phyloP scores from a whole-genome alignment of 2,797 vertebrate species.

The Galago senegalensis region DNA sequence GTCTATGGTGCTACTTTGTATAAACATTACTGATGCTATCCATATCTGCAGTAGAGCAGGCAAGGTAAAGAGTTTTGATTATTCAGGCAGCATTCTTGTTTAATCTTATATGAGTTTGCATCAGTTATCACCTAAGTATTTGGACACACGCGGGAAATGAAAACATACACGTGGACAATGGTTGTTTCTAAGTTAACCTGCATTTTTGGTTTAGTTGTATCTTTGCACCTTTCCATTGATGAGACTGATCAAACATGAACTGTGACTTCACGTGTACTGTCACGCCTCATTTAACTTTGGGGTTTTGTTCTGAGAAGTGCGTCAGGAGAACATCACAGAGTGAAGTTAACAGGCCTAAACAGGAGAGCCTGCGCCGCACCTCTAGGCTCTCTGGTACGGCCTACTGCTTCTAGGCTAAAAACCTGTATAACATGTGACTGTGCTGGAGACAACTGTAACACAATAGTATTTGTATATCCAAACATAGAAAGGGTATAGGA shows the following conservation, averaged over 20 bases:
- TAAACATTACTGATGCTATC: neutral
- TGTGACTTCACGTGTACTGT: neutral
- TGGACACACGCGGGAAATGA: slow-evolving; percentile 11
- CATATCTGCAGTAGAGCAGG: neutral
- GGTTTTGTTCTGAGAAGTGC: neutral
- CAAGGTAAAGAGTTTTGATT: slow-evolving; percentile 8
- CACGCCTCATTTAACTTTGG: neutral
- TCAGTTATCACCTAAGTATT: neutral
- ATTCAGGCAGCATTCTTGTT: neutral
- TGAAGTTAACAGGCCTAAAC: neutral
- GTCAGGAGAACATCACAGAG: neutral
- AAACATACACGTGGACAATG: neutral
- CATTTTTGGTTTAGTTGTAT: neutral
- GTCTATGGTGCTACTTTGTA: neutral
- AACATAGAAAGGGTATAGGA: neutral
- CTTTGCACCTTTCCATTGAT: neutral
- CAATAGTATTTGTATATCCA: neutral
- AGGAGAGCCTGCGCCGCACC: neutral
- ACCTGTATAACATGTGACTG: neutral
- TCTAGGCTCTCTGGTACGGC: neutral
- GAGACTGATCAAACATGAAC: neutral
- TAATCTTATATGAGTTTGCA: neutral
- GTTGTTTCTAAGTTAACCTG: neutral
- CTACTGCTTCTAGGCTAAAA: neutral
- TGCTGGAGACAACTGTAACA: neutral